Conservation (phyloP, 2,797 vertebrate species). For the Diplodus puntazzo region DNA sequence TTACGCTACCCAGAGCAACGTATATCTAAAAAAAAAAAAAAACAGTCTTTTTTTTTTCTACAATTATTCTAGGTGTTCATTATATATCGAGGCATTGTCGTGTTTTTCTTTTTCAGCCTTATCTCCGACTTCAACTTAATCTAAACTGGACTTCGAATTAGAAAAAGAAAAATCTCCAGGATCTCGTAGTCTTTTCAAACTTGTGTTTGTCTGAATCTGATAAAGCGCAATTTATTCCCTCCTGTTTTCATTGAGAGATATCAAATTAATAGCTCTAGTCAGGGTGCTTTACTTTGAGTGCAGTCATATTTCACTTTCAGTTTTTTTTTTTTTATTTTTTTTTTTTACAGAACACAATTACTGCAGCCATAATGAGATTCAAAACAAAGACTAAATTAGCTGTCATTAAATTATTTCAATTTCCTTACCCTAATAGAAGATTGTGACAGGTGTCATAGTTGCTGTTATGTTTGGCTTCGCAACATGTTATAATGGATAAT, state of each 20-base stretch:
- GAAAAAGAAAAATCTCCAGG: constrained; percentile 30
- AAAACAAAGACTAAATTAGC: constrained; percentile 87
- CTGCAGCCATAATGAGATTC: constrained; percentile 80
- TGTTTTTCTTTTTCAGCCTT: constrained; percentile 36
- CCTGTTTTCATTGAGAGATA: constrained; percentile 68
- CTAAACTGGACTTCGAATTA: constrained; percentile 43
- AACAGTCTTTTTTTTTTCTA: constrained; percentile 7
- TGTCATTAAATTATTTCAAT: constrained; percentile 89
- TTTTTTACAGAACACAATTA: constrained; percentile 71
- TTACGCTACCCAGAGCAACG: not conserved
- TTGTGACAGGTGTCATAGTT: constrained; percentile 87
- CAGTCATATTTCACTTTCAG: constrained; percentile 69
- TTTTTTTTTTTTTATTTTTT: constrained; percentile 30
- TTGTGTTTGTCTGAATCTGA: constrained; percentile 70
- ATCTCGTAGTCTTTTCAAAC: constrained; percentile 56
- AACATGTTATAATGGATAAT: constrained; percentile 88
- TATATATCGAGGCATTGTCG: constrained; percentile 14
- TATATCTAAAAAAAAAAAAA: not conserved
- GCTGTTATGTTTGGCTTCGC: constrained; percentile 84
- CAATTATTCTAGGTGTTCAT: constrained; percentile 18
- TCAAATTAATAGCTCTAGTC: constrained; percentile 74
- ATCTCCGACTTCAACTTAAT: constrained; percentile 52
- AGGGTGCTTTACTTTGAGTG: constrained; percentile 68
- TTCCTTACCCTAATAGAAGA: constrained; percentile 86
- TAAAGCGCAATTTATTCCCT: constrained; percentile 65